phyloP scores from a whole-genome alignment of 2,113 vertebrate species.

The Cisticola juncidis region DNA sequence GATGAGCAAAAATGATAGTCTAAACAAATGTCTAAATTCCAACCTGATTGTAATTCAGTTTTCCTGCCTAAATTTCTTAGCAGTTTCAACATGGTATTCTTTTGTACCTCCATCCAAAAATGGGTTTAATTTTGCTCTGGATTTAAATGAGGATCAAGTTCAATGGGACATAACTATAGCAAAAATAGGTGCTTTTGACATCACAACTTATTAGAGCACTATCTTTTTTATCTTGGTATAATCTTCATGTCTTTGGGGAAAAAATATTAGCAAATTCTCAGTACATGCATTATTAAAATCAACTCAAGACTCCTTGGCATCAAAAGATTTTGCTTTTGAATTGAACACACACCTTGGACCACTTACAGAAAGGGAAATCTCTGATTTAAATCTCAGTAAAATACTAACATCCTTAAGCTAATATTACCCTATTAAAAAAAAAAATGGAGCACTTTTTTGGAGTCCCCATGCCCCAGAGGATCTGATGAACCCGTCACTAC shows the following conservation, averaged over 20 bases:
- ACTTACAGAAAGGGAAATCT: neutral
- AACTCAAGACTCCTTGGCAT: neutral
- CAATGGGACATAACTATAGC: neutral
- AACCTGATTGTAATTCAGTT: neutral
- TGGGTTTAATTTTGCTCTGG: neutral
- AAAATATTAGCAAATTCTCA: neutral
- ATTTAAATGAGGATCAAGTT: neutral
- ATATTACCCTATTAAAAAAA: neutral
- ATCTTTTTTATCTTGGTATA: neutral
- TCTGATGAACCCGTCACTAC: neutral
- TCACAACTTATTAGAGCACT: neutral
- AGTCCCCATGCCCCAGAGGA: neutral
- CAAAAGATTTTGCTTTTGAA: neutral
- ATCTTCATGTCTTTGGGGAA: neutral
- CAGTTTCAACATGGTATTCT: neutral
- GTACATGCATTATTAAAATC: neutral
- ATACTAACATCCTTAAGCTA: neutral
- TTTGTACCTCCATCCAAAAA: neutral
- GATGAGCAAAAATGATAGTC: constrained; percentile 42
- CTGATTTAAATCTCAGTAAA: neutral
- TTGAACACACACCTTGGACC: neutral
- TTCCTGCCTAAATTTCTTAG: neutral
- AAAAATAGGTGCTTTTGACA: neutral
- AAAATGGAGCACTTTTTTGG: accelerated
- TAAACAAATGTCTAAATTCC: constrained; percentile 8